Evolutionary conservation across 2,888 invertebrate species (phyloP).

Genomic region (Stictocephala bisonia): DNA sequence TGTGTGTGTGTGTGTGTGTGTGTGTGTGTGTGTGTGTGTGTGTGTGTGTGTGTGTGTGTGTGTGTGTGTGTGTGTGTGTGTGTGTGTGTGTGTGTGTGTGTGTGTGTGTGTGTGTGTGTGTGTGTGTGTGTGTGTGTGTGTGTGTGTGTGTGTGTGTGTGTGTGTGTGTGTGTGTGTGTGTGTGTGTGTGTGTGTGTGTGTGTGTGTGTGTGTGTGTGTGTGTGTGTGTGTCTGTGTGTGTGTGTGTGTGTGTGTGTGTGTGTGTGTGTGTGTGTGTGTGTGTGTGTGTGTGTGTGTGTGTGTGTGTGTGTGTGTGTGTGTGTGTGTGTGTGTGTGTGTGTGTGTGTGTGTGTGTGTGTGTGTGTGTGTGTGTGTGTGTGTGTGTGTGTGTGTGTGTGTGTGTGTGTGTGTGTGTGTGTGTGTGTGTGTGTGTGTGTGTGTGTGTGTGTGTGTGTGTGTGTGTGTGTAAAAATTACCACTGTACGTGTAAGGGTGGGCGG

Average conservation of each 20-base stretch:
- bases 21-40: conserved; percentile 34
- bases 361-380: conserved; percentile 35
- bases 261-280: conserved; percentile 38
- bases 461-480: too few relatives aligned
- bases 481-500: too few relatives aligned
- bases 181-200: conserved; percentile 38
- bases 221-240: conserved; percentile 35
- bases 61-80: conserved; percentile 38
- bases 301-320: conserved; percentile 38
- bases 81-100: conserved; percentile 36
- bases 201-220: conserved; percentile 36
- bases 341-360: conserved; percentile 36
- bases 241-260: conserved; percentile 38
- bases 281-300: conserved; percentile 38
- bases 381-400: conserved; percentile 36
- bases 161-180: conserved; percentile 31
- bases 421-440: conserved; percentile 35
- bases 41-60: conserved; percentile 35
- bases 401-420: conserved; percentile 35
- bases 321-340: conserved; percentile 21
- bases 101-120: conserved; percentile 38
- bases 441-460: conserved; percentile 36
- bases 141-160: conserved; percentile 28
- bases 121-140: conserved; percentile 36
- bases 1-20: conserved; percentile 35